These are phyloP conservation scores for Thysanoteuthis rhombus DNA, from an alignment of 2,888 invertebrate genomes.

Conservation along the genomic window DNA sequence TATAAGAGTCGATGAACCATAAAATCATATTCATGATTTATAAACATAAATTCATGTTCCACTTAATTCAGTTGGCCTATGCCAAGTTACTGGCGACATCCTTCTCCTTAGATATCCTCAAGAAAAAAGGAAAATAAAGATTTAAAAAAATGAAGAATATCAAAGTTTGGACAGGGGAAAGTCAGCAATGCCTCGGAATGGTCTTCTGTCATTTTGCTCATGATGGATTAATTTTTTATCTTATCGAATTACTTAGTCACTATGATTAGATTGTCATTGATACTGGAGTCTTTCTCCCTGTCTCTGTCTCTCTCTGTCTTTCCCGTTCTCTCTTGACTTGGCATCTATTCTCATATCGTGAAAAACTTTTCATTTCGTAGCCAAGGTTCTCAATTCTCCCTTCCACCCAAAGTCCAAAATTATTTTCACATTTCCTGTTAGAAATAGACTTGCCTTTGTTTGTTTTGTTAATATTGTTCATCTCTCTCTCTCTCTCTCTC, in stretches of 20 bases:
- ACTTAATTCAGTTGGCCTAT: conserved; percentile 12
- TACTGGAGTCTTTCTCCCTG: not conserved
- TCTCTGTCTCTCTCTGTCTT: not conserved
- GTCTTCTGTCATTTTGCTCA: not conserved
- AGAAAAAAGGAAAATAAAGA: not conserved
- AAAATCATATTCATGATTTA: conserved; percentile 12
- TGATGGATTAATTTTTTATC: conserved; percentile 12
- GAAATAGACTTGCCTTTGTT: not conserved
- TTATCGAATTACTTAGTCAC: not conserved
- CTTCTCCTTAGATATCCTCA: not conserved
- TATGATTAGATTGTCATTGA: conserved; percentile 12
- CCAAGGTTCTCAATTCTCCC: not conserved
- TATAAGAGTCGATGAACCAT: not conserved
- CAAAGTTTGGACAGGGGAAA: not conserved
- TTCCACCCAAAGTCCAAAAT: not conserved
- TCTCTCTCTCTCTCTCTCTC: not conserved
- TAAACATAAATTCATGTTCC: not conserved
- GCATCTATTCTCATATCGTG: not conserved
- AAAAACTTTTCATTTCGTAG: not conserved
- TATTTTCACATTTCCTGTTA: not conserved
- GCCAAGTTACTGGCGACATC: not conserved
- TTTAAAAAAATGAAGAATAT: not conserved
- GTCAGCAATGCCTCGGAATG: not conserved
- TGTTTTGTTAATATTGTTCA: not conserved
- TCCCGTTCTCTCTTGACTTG: not conserved